Percentiles rank a stretch among this genome's conserved stretches.
phyloP scores from a whole-genome alignment of 2,888 invertebrate genomes.

The Himalopsyche kuldschensis region DNA sequence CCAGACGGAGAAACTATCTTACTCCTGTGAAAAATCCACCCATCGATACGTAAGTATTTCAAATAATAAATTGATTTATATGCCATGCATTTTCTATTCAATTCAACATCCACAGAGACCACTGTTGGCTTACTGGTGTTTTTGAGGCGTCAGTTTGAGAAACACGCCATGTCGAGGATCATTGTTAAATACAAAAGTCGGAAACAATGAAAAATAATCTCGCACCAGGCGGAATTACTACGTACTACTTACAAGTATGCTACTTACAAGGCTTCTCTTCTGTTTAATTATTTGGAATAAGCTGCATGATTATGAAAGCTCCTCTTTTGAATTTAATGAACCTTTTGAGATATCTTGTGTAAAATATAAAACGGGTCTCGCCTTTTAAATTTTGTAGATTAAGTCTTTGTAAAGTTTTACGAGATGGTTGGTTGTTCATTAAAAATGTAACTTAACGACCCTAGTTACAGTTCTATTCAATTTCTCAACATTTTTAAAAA shows the following conservation, averaged over 20 bases:
- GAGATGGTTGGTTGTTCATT: not conserved
- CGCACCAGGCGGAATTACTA: not conserved
- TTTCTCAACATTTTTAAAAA: no score
- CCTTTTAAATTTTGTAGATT: not conserved
- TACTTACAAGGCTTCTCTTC: not conserved
- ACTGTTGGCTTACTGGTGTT: not conserved
- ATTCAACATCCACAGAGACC: no score
- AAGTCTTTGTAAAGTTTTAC: not conserved
- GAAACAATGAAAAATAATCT: conserved; percentile 3
- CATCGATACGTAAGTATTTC: no score
- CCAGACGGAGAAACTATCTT: no score
- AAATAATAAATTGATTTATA: no score
- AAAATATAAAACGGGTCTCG: not conserved
- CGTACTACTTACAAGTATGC: not conserved
- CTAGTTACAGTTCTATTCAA: not conserved
- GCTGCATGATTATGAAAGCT: not conserved
- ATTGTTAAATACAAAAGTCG: conserved; percentile 1
- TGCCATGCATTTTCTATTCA: no score
- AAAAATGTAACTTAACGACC: not conserved
- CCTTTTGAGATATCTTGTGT: not conserved
- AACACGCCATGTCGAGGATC: not conserved
- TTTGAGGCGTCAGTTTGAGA: not conserved
- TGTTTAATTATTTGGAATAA: conserved; percentile 4
- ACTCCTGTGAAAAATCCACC: no score
- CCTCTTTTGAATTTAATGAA: not conserved